Evolutionary conservation across 1,140 invertebrate genomes (phyloP).

Genomic region (Caenorhabditis inopinata): DNA sequence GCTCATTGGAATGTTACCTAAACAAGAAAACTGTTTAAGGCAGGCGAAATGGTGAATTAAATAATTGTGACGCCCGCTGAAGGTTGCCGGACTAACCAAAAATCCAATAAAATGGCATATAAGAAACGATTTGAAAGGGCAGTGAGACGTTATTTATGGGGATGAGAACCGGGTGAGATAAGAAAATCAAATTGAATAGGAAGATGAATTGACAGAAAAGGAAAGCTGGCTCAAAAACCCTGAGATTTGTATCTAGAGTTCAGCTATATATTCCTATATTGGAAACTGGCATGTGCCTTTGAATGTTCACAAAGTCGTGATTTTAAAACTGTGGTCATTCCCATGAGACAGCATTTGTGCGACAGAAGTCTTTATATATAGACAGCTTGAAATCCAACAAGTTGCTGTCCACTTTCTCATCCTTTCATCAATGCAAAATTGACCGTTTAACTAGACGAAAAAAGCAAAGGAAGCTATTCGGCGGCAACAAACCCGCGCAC

Average conservation of each 20-base stretch:
- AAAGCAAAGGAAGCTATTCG: neutral
- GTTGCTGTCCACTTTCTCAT: neutral
- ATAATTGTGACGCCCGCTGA: neutral
- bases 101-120: neutral
- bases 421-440: neutral
- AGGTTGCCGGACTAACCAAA: neutral
- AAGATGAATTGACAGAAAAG: neutral
- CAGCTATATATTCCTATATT: too few species aligned
- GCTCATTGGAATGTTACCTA: conserved; percentile 9
- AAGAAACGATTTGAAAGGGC: neutral
- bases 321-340: neutral
- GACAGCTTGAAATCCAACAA: too few species aligned
- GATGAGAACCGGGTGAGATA: neutral
- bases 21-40: neutral
- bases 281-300: too few species aligned
- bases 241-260: neutral
- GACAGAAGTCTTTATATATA: neutral
- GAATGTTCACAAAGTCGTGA: neutral
- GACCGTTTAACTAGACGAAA: neutral
- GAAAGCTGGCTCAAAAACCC: neutral
- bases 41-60: neutral
- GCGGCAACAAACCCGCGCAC: too few species aligned
- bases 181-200: neutral
- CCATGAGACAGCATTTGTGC: neutral
- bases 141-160: conserved; percentile 16